Evolutionary conservation across 2,888 invertebrate species (phyloP), one percentile per base, ranked within the genome.

Genomic region (Willowsia nigromaculata): DNA sequence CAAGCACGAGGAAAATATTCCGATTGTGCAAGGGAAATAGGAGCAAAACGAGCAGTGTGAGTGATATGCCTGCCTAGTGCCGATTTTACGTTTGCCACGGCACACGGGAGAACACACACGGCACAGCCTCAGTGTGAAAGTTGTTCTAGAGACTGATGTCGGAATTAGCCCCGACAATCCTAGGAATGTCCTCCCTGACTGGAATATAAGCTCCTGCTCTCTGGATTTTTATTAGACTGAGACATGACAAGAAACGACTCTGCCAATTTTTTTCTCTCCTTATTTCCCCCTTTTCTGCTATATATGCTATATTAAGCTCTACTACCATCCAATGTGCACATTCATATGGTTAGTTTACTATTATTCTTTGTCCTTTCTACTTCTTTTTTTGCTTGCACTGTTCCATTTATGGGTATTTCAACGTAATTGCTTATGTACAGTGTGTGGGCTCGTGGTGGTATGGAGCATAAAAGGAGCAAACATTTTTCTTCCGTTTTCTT

Each of bases 181-280:
- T 53, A 90, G 68, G 90, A 87, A 90, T 90, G 90, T 90, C 87
- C 90, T 86, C 83, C 87, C 88, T 88, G 88, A 88, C 90, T 90
- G 74, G 83, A 88, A 88, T 82, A 71, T 81, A 87, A 90, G 83
- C 82, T 82, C 68, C 33, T 43, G 68, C 56, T 81, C 56, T 78
- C 71, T 62, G 78, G 90, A 90, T 90, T 90, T 90, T 90, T 90
- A 90, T 90, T 91, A 89, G 84, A 83, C 89, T 83, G 80, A 53
- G 88, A 89, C 87, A 89, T 89, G 90, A 89, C 90, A 89, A 87
- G 89, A 65, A 89, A 90, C 88, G 89, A 89, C 84, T 89, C 82
- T 90, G 91, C 91, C 91, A 91, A 91, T 91, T 91, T 91, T 89
- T 90, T 88, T 56, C 59, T 11, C 37, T 85, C 53, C n/a, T 27